Conservation (phyloP, 2,797 vertebrate species). For the Aeoliscus strigatus region DNA sequence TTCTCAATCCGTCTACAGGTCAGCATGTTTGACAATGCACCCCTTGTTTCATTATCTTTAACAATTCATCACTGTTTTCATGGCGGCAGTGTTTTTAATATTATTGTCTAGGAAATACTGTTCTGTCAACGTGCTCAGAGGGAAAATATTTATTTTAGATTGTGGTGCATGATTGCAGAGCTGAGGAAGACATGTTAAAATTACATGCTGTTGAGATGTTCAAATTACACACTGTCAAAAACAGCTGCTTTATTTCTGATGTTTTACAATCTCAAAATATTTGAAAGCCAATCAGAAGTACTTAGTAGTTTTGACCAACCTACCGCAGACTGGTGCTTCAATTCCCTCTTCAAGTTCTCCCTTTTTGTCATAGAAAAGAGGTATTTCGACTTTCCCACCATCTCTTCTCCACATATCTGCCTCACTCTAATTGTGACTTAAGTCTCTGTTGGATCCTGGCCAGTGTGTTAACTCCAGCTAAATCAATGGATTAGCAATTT, state of each 20-base stretch:
- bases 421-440: slow-evolving; percentile 70
- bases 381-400: slow-evolving; percentile 74
- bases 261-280: slow-evolving; percentile 33
- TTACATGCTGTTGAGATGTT: slow-evolving; percentile 6
- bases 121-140: slow-evolving; percentile 33
- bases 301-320: slow-evolving; percentile 40
- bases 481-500: slow-evolving; percentile 76
- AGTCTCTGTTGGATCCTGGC: slow-evolving; percentile 67
- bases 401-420: slow-evolving; percentile 62
- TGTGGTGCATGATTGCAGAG: slow-evolving; percentile 19
- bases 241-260: slow-evolving; percentile 7
- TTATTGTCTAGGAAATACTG: slow-evolving; percentile 41
- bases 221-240: slow-evolving; percentile 7
- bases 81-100: slow-evolving; percentile 35
- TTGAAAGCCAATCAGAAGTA: slow-evolving; percentile 25
- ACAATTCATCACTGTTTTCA: slow-evolving; percentile 47
- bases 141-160: slow-evolving; percentile 50
- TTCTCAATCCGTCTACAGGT: slow-evolving; percentile 60
- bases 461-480: slow-evolving; percentile 73
- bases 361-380: slow-evolving; percentile 60
- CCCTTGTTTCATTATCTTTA: slow-evolving; percentile 56
- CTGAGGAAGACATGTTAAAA: slow-evolving; percentile 1
- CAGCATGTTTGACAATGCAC: slow-evolving; percentile 51
- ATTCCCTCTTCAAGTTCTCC: slow-evolving; percentile 57
- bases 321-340: slow-evolving; percentile 51